Evolutionary conservation across 2,113 vertebrate genomes (phyloP), one percentile per base, ranked within the genome.

Genomic region (Ailurus styani): DNA sequence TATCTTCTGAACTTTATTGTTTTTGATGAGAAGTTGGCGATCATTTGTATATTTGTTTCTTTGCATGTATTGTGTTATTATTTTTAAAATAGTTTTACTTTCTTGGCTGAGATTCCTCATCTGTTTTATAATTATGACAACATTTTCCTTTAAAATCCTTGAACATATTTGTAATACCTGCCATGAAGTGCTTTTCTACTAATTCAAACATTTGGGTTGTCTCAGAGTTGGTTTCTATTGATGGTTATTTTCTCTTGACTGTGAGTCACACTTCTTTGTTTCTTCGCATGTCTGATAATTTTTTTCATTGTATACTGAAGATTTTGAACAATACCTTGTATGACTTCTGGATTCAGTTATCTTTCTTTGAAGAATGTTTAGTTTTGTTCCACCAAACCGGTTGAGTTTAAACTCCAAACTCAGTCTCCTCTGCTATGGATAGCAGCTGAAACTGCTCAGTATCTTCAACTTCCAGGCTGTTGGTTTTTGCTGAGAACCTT

Each of bases 91-190:
- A 47, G 37, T 82, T 86, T 83, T 4, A 29, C 31, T 64, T 66
- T 78, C 62, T 55, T 47, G 55, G 47, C 42, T 64, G 18, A 70
- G 40, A 73, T 72, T 77, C n/a, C 25, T 42, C 10, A 68, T 87
- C 68, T 93, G 62, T 73, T 96, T 52, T 77, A 47, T 84, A 75
- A 93, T 93, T 79, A 54, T 50, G 31, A 54, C 18, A 62, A 68
- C 54, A 25, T 27, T 88, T 96, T 91, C 77, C 93, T 97, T 93
- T 84, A 77, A 88, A 62, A 34, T 88, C 90, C 57, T 87, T 85
- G 45, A 68, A 73, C 90, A 57, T 47, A 21, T 64, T 73, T 88
- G 25, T 25, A 68, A 45, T 81, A 15, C 1, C 12, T 75, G 23
- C 12, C 50, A 68, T 50, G 52, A 85, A 57, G 72, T 66, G 17